Percentiles rank a stretch among this genome's conserved stretches.
phyloP scores from a whole-genome alignment of 2,113 vertebrate species.

The Pituophis catenifer region DNA sequence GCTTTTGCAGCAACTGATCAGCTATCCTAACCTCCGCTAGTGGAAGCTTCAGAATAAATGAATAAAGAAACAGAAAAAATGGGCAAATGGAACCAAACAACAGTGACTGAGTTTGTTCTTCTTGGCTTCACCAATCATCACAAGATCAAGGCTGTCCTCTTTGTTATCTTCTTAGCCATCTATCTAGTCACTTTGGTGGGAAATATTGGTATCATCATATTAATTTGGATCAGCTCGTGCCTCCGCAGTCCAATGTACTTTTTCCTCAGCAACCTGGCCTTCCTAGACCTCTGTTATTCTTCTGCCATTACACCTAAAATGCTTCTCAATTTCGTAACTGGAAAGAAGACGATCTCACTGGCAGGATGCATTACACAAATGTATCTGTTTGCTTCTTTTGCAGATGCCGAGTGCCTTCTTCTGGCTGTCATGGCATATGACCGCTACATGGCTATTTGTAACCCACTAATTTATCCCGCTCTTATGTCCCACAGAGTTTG shows the following conservation, averaged over 20 bases:
- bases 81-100: constrained; percentile 30
- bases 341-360: constrained; percentile 38
- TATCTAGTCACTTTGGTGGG: constrained; percentile 39
- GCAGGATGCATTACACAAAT: constrained; percentile 46
- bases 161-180: constrained; percentile 45
- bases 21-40: background rate
- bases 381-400: constrained; percentile 53
- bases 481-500: constrained; percentile 37
- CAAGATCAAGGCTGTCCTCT: constrained; percentile 26
- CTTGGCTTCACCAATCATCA: constrained; percentile 42
- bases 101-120: constrained; percentile 43
- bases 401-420: constrained; percentile 46
- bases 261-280: constrained; percentile 53
- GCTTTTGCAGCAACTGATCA: background rate
- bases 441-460: constrained; percentile 42
- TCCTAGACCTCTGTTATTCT: constrained; percentile 59
- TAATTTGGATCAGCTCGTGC: constrained; percentile 14
- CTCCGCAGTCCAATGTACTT: constrained; percentile 58
- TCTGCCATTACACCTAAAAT: constrained; percentile 53
- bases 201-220: constrained; percentile 40
- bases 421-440: constrained; percentile 54
- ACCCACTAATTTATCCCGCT: constrained; percentile 28
- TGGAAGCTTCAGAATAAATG: background rate
- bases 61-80: constrained; percentile 12
- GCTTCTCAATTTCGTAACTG: constrained; percentile 48